Evolutionary conservation across 2,888 invertebrate species (phyloP).

Genomic region (Ceriagrion tenellum): DNA sequence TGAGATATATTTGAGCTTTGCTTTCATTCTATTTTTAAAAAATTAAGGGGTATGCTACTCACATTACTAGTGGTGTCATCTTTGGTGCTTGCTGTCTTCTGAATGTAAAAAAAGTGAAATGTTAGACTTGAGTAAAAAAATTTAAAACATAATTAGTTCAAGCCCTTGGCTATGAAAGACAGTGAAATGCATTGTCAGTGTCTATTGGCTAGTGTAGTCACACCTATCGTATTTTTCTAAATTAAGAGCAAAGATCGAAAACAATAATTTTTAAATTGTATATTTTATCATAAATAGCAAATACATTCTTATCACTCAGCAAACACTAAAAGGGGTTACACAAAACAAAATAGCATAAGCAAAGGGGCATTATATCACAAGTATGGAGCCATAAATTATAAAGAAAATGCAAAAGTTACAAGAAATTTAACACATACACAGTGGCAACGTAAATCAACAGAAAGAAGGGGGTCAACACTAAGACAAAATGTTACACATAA

Average conservation of each 20-base stretch:
- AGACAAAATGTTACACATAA: background rate
- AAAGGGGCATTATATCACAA: constrained; percentile 1
- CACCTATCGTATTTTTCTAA: background rate
- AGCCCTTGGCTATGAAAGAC: background rate
- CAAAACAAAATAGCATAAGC: constrained; percentile 47
- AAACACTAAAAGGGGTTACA: constrained; percentile 21
- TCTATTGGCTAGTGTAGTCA: background rate
- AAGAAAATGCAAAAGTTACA: constrained; percentile 26
- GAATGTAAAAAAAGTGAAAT: constrained; percentile 61
- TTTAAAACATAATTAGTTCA: constrained; percentile 46
- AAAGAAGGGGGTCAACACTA: background rate
- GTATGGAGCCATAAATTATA: background rate
- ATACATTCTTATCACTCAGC: constrained; percentile 31
- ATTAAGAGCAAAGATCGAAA: background rate
- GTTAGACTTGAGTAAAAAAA: constrained; percentile 53
- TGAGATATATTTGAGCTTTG: constrained; percentile 19
- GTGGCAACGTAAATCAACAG: background rate
- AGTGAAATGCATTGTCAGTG: constrained; percentile 20
- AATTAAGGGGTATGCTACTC: constrained; percentile 42
- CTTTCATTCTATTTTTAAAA: background rate
- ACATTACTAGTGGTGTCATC: constrained; percentile 63
- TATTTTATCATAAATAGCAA: constrained; percentile 23
- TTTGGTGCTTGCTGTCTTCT: constrained; percentile 66
- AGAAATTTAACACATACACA: background rate
- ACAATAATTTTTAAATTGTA: constrained; percentile 4